Base-by-base conservation (phyloP, 2,888 invertebrate genomes). In the Plebejus argus region DNA sequence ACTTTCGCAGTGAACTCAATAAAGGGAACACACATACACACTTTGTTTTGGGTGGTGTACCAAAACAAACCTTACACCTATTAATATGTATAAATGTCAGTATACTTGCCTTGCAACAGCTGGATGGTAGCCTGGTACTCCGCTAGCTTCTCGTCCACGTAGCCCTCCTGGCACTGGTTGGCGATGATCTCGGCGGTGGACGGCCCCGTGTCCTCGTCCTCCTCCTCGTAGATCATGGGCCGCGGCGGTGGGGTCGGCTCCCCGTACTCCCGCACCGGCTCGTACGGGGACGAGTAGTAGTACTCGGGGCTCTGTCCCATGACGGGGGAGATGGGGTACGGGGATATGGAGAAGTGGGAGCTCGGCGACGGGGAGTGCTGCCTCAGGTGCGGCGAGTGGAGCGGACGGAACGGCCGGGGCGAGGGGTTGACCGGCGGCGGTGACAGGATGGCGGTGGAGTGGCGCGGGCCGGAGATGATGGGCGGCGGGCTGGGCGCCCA, bases 61-160 rank as follows among this genome's bases (percentile, higher is more conserved):
- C n/a, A n/a, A n/a, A n/a, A n/a, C n/a, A n/a, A n/a, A 18, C 8
- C 15, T 15, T 53, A 28, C 28, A 28, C 28, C 28, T 28, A 28
- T 28, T 28, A 28, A 28, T 28, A 10, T 45, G 3, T 53, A 53
- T 53, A 18, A 53, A 53, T 53, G 12, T 3, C 53, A 53, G 20
- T 61, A 28, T 6, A 89, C 96, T 95, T 88, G 97, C 98, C 97
- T 96, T 98, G 98, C 85, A 98, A 94, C 88, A 97, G 96, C 86
- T 97, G 96, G 90, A 98, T 98, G 53, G 98, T 98, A 81, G 97
- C 97, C 91, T 98, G 98, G 90, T 98, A 98, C 93, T 98, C 98
- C 76, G 98, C 98, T 85, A 98, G 95, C 90, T 98, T 97, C 92
- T 98, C 98, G 88, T 98, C 98, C 82, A 98, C 96, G 90, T 98